These are phyloP conservation scores for Oreochromis mossambicus DNA, from an alignment of 2,797 vertebrate species.

Conservation along the genomic window DNA sequence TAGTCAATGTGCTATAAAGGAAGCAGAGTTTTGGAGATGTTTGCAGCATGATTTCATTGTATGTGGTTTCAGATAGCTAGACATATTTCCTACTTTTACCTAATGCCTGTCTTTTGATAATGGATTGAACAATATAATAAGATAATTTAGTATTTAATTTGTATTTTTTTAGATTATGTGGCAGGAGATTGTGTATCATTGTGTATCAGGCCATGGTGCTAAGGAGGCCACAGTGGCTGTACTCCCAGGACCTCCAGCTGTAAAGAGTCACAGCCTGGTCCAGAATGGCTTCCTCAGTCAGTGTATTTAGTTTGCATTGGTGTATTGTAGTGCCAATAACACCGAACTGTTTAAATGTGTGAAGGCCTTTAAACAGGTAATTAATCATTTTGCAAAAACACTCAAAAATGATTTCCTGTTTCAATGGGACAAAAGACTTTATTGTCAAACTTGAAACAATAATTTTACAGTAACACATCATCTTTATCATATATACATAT, in stretches of 20 bases:
- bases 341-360: not conserved
- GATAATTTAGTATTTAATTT: not conserved
- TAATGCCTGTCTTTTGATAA: not conserved
- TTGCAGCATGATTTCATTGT: not conserved
- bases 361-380: not conserved
- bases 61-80: not conserved
- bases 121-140: not conserved
- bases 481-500: constrained; percentile 17
- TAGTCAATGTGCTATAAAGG: not conserved
- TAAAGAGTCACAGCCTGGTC: not conserved
- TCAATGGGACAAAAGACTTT: constrained; percentile 11
- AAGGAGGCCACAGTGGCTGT: not conserved
- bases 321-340: not conserved
- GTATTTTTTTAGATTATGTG: not conserved
- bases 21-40: not conserved
- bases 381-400: not conserved
- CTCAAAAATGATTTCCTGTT: not conserved
- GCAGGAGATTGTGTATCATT: not conserved
- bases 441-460: not conserved
- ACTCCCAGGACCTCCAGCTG: not conserved
- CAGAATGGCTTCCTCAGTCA: not conserved
- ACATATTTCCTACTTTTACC: not conserved
- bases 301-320: not conserved
- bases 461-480: constrained; percentile 2
- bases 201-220: not conserved